Percentiles rank a stretch among this genome's conserved stretches.
phyloP scores from a whole-genome alignment of 2,888 invertebrate genomes.

The Drosophila helvetica region DNA sequence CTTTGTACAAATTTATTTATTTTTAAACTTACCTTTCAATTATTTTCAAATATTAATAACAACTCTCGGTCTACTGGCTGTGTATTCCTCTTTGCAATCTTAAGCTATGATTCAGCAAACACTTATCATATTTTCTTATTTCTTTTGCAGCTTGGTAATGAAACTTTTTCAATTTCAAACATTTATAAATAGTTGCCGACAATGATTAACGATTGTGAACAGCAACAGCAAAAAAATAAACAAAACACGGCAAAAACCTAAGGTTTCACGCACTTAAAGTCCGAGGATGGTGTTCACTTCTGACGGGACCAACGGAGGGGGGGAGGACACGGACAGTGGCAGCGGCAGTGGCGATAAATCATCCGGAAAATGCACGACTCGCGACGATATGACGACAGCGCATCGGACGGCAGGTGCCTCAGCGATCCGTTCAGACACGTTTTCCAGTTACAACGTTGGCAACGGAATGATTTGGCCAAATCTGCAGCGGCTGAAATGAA shows the following conservation, averaged over 20 bases:
- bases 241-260: conserved; percentile 13
- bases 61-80: background rate
- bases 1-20: too few relatives aligned
- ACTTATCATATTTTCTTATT: conserved; percentile 19
- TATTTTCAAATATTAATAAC: background rate
- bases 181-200: conserved; percentile 19
- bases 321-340: background rate
- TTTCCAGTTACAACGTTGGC: conserved; percentile 66
- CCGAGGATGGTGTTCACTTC: background rate
- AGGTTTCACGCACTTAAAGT: conserved; percentile 2
- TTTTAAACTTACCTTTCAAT: conserved; percentile 37
- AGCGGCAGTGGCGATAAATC: conserved; percentile 5
- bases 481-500: conserved; percentile 57
- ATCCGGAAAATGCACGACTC: conserved; percentile 14
- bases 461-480: conserved; percentile 74
- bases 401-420: conserved; percentile 9
- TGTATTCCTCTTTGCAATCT: conserved; percentile 18
- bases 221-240: conserved; percentile 37
- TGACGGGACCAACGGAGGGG: background rate
- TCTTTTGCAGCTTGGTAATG: conserved; percentile 7
- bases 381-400: conserved; percentile 19
- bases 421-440: conserved; percentile 64
- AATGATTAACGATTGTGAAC: conserved; percentile 1
- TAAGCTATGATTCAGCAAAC: conserved; percentile 2
- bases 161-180: conserved; percentile 13